Conservation (phyloP, 1,140 invertebrate species). For the Popillia japonica region DNA sequence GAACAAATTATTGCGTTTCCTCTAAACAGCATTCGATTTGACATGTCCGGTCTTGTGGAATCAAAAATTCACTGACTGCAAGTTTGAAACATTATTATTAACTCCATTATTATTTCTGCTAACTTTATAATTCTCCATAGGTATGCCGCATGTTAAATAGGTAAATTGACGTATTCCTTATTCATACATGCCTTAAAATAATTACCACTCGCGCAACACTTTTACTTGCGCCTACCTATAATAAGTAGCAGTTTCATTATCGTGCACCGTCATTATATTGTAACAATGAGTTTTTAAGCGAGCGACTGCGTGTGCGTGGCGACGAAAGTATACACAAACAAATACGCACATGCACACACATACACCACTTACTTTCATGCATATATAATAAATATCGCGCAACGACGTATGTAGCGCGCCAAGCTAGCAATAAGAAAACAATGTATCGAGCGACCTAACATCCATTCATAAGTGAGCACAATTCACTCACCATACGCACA, state of each 20-base stretch:
- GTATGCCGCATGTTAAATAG: not conserved
- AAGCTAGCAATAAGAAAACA: constrained; percentile 24
- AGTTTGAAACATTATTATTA: too few relatives aligned
- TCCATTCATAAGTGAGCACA: constrained; percentile 31
- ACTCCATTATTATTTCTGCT: too few relatives aligned
- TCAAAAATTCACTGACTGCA: too few relatives aligned
- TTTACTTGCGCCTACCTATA: constrained; percentile 7
- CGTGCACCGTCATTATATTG: not conserved
- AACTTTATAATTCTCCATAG: too few relatives aligned
- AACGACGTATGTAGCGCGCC: not conserved
- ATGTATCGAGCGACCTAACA: not conserved
- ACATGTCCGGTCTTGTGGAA: too few relatives aligned
- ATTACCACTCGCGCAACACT: constrained; percentile 7
- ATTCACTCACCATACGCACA: constrained; percentile 20
- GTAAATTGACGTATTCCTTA: constrained; percentile 3
- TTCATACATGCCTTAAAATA: constrained; percentile 9
- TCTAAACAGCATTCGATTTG: too few relatives aligned
- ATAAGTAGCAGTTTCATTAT: constrained; percentile 13
- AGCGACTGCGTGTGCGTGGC: not conserved
- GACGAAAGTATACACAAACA: not conserved
- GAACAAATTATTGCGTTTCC: too few relatives aligned
- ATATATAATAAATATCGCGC: constrained; percentile 30
- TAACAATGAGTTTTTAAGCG: constrained; percentile 13
- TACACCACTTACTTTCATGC: constrained; percentile 11
- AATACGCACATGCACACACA: not conserved